Evolutionary conservation across 1,140 invertebrate species (phyloP), one percentile per base, ranked within the genome.

Genomic region (Brachionus rubens): DNA sequence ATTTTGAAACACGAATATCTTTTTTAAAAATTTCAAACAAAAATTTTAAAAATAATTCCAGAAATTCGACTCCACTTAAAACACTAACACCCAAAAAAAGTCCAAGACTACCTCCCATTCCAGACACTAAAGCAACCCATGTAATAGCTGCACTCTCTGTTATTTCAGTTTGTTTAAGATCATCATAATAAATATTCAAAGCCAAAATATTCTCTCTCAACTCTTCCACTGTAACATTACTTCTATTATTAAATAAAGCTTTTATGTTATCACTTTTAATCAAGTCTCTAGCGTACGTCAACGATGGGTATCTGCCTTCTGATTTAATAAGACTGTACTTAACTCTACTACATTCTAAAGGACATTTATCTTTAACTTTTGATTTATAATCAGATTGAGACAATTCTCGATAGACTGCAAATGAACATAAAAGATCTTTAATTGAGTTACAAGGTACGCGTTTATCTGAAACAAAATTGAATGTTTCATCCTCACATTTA

Each of bases 311-410:
- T 46, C 50, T 40, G 1, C 56, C 33, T 4, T 10, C 7, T 70
- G 65, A 70, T 47, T 47, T 47, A 9, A 28, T 70, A 5, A 30
- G 2, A 24, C 9, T 30, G 47, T 70, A 70, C 4, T 3, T 70
- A 7, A 70, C 33, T 19, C 40, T 28, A 7, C 24, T 46, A 24
- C 65, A 70, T 50, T 70, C 65, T 30, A 70, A 70, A 19, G 65
- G 41, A 36, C 65, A 70, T 19, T 46, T n/a, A n/a, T 30, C 16
- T 16, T 62, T 16, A 14, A 62, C 16, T n/a, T 3, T 36, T 16
- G 33, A 16, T 30, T 62, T 62, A 19, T 62, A 40, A 40, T 33
- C 36, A 9, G 28, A 16, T 62, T 62, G 12, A 9, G 6, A 19
- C 36, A 62, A 33, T 62, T n/a, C 36, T n/a, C n/a, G 3, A 62